phyloP scores from a whole-genome alignment of 2,888 invertebrate species.

The Graphium colonna region DNA sequence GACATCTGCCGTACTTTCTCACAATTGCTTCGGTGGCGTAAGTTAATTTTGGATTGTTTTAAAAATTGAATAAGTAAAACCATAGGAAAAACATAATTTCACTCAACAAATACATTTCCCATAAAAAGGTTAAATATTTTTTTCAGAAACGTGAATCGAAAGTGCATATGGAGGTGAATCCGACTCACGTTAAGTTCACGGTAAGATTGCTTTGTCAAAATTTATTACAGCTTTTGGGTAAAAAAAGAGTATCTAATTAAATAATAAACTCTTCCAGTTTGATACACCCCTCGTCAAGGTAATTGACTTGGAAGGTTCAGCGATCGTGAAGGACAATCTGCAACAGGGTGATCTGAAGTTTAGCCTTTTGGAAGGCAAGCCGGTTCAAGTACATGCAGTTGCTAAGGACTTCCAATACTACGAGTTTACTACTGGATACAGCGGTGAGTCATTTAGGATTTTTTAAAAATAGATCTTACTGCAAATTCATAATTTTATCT shows the following conservation, averaged over 20 bases:
- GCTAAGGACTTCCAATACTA: slow-evolving; percentile 79
- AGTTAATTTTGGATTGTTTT: slow-evolving; percentile 30
- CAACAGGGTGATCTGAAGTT: slow-evolving; percentile 75
- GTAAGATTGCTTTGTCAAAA: slow-evolving; percentile 41
- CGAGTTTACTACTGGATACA: slow-evolving; percentile 73
- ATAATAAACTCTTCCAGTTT: slow-evolving; percentile 36
- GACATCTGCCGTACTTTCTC: slow-evolving; percentile 49
- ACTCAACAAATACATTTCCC: not conserved
- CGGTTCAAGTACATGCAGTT: slow-evolving; percentile 66
- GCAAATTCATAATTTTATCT: too few relatives aligned
- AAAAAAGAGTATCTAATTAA: not conserved
- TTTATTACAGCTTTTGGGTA: not conserved
- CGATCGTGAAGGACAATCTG: slow-evolving; percentile 66
- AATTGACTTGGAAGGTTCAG: slow-evolving; percentile 69
- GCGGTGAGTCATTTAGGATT: slow-evolving; percentile 62
- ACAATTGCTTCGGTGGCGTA: slow-evolving; percentile 58
- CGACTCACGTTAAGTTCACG: slow-evolving; percentile 53
- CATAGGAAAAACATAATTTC: too few relatives aligned
- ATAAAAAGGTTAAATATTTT: too few relatives aligned
- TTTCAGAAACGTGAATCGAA: slow-evolving; percentile 63
- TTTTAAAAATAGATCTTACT: too few relatives aligned
- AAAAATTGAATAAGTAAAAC: not conserved
- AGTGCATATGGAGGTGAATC: slow-evolving; percentile 55
- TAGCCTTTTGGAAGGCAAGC: slow-evolving; percentile 73
- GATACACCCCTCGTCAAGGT: slow-evolving; percentile 75